phyloP scores from a whole-genome alignment of 2,797 vertebrate species.

The Gastrophryne carolinensis region DNA sequence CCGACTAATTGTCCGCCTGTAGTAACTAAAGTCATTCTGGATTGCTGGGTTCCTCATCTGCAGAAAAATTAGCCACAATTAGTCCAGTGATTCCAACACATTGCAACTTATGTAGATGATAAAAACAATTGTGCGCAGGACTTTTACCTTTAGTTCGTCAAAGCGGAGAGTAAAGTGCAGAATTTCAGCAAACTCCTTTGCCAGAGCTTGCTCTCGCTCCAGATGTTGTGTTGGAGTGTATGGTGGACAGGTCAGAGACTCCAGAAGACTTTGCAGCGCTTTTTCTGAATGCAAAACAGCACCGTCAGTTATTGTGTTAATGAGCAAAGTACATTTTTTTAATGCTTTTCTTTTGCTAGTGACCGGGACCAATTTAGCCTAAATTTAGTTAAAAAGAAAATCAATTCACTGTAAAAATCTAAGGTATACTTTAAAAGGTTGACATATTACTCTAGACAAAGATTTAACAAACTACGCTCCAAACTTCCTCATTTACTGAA shows the following conservation, averaged over 20 bases:
- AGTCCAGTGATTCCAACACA: neutral
- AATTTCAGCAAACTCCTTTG: conserved; percentile 97
- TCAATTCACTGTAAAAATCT: no score
- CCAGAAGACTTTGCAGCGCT: conserved; percentile 88
- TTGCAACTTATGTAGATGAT: no score
- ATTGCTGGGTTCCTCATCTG: conserved; percentile 98
- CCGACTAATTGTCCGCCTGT: conserved; percentile 92
- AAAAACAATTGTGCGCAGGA: no score
- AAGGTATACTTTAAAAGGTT: no score
- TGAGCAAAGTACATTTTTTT: no score
- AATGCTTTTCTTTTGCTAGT: no score
- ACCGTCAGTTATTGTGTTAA: neutral
- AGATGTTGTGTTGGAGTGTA: conserved; percentile 94
- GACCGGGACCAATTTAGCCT: no score
- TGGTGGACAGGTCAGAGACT: conserved; percentile 88
- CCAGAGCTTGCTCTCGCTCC: conserved; percentile 93
- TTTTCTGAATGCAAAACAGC: conserved; percentile 71
- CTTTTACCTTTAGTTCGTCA: conserved; percentile 91
- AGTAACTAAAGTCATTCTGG: conserved; percentile 98
- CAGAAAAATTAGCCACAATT: neutral
- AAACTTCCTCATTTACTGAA: no score
- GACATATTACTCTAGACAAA: no score
- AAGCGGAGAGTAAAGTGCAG: conserved; percentile 98
- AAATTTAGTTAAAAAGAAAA: no score
- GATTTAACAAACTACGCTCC: no score